Percentiles rank a stretch among this genome's conserved stretches.
Evolutionary conservation across 2,113 vertebrate species (phyloP).

Genomic region (Scalopus aquaticus): DNA sequence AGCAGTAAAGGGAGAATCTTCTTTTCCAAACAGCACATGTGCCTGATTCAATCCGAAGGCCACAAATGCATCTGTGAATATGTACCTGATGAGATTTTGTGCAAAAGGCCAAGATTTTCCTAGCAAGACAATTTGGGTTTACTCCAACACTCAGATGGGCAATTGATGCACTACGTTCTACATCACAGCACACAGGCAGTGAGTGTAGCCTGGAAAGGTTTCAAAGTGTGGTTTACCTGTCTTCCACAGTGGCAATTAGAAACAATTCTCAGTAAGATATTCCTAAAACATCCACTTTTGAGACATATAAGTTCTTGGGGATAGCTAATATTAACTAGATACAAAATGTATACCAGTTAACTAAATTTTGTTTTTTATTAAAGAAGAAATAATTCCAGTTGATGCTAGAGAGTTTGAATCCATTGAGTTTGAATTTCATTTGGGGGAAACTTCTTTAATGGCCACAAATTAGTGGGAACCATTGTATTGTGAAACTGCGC

Average conservation of each 20-base stretch:
- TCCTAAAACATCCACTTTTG: constrained; percentile 7
- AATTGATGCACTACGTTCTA: not conserved
- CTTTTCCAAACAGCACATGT: not conserved
- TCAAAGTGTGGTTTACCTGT: not conserved
- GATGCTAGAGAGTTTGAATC: not conserved
- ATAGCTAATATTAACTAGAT: not conserved
- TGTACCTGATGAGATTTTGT: not conserved
- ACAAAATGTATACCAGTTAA: not conserved
- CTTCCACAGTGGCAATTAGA: not conserved
- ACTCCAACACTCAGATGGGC: not conserved
- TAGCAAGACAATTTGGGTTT: not conserved
- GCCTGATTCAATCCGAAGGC: not conserved
- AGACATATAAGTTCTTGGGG: not conserved
- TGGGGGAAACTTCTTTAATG: not conserved
- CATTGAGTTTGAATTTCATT: constrained; percentile 25
- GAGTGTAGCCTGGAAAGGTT: not conserved
- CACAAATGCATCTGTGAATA: not conserved
- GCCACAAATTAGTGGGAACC: not conserved
- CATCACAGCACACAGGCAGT: not conserved
- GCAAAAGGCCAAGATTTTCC: not conserved
- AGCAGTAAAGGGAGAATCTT: not conserved
- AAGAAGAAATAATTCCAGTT: not conserved
- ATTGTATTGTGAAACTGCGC: not conserved
- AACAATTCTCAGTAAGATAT: not conserved
- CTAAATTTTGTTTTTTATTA: constrained; percentile 24